Evolutionary conservation across 2,888 invertebrate genomes (phyloP), one percentile per base, ranked within the genome.

Genomic region (Mimachlamys varia): DNA sequence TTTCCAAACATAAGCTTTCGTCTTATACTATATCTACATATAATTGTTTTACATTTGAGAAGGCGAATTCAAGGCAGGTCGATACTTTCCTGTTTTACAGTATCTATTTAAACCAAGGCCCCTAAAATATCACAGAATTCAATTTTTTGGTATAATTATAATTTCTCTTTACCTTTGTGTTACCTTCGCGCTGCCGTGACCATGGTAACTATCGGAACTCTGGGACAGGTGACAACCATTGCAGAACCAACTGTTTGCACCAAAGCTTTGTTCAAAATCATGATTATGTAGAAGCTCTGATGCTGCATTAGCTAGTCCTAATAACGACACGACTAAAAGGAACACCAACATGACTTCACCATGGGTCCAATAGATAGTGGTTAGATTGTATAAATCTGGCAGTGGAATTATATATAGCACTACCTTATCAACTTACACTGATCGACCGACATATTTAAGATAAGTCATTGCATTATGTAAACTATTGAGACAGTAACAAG

Each of bases 81-180:
- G n/a, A n/a, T n/a, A n/a, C n/a, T n/a, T 44, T 44, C 44, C 3
- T 7, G 44, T 3, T 44, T 5, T 44, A 44, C 44, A 44, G 3
- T 44, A 3, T 44, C 44, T 44, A 7, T 3, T 44, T 44, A 5
- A n/a, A 44, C 44, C 44, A 5, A 44, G 44, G 7, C 4, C 7
- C 4, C 3, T 44, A 44, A 44, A 5, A 44, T 7, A 44, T 7
- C 7, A 7, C 7, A 7, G 44, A 44, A 44, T 44, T 44, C 44
- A 44, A 44, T 2, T 19, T n/a, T n/a, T 19, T 22, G 22, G n/a
- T 53, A 13, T 37, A 53, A n/a, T 33, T 3, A 3, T 44, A 44
- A n/a, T n/a, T n/a, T n/a, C n/a, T 44, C 3, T 7, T 10, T 55
- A 91, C 91, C 91, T 90, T 37, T 91, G 44, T 53, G 62, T 58